phyloP scores from a whole-genome alignment of 2,113 vertebrate genomes.

The Cochlearius cochlearius region DNA sequence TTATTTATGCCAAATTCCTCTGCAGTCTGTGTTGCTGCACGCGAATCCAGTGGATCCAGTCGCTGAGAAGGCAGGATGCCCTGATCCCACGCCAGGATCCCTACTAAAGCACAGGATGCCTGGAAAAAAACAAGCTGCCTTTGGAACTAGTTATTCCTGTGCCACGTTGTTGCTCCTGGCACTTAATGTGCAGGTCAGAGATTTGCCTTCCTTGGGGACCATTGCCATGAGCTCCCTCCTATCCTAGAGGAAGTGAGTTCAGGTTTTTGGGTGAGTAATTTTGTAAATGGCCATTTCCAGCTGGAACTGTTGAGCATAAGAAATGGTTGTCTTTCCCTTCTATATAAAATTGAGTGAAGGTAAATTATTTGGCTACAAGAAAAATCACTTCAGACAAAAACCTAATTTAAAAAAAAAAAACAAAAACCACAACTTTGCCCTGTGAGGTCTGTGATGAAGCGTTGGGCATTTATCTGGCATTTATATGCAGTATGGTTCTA shows the following conservation, averaged over 20 bases:
- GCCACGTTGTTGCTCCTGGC: background rate
- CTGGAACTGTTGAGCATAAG: background rate
- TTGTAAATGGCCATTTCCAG: background rate
- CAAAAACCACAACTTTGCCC: no score
- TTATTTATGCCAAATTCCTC: background rate
- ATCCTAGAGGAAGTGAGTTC: fast-evolving
- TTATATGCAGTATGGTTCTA: background rate
- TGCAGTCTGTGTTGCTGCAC: background rate
- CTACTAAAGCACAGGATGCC: no score
- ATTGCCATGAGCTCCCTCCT: background rate
- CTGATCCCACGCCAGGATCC: background rate
- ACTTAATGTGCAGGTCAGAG: background rate
- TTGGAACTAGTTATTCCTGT: background rate
- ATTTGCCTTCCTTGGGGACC: background rate
- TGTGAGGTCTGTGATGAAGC: background rate
- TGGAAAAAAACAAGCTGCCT: background rate
- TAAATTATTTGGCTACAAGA: background rate
- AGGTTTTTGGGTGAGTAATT: background rate
- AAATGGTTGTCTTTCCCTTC: background rate
- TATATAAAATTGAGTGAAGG: background rate
- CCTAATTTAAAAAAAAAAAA: no score
- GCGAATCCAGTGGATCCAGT: background rate
- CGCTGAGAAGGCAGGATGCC: background rate
- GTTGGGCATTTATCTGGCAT: background rate
- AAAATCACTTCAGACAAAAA: background rate